Evolutionary conservation across 1,140 invertebrate genomes (phyloP), one percentile per base, ranked within the genome.

Genomic region (Psilanteris sp.): DNA sequence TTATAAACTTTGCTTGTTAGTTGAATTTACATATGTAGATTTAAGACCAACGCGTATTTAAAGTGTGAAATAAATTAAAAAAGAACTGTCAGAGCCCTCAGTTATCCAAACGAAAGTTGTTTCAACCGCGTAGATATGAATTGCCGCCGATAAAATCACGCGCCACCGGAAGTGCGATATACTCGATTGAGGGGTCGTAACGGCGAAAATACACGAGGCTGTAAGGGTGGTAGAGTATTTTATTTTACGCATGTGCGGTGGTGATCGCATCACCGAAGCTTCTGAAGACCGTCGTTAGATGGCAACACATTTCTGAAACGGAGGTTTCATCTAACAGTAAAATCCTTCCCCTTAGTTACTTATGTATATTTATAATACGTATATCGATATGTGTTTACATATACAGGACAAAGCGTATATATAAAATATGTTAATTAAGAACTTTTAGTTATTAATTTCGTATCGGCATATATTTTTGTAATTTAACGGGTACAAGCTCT

Each of bases 121-220:
- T 76, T 62, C 61, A 84, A 86, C 43, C 70, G 48, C 41, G 31
- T 8, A 36, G 55, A 64, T 39, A 18, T 16, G 44, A 22, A 70
- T 48, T 72, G 46, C 84, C 11, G 84, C 84, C 85, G 85, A 86
- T 86, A 87, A 86, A 80, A 85, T 87, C 83, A 80, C 82, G 66
- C 61, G 55, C 50, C 29, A 36, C 29, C 57, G 46, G 71, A 79
- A 80, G 82, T 77, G 72, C 76, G 79, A 81, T 67, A 72, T 70
- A 76, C 57, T 79, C 46, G 16, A 54, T 57, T 50, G 67, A 64
- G 73, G 52, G 71, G 72, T 62, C 39, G 68, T 20, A 55, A 59
- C 36, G 2, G 24, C 50, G 64, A 41, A 52, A 62, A 62, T 50
- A 50, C 14, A 36, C 5, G 37, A 27, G 36, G 24, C 15, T 37